Conservation (phyloP, 1,140 invertebrate genomes). For the Chrysoperla carnea region DNA sequence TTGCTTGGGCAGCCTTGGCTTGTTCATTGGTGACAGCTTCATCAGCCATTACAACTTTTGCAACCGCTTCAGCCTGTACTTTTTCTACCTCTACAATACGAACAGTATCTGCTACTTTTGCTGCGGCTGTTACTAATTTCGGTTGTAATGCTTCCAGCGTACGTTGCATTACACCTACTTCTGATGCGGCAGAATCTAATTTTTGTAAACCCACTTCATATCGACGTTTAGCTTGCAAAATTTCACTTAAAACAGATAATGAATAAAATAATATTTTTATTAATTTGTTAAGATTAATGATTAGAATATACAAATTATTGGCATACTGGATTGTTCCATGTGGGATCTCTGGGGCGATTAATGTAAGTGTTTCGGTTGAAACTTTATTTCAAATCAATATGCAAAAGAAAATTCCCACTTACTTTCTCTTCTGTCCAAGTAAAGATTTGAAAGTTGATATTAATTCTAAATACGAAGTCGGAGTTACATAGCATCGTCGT, state of each 20-base stretch:
- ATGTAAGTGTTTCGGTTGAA: too few species aligned
- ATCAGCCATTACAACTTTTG: slow-evolving; percentile 42
- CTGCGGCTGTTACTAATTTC: slow-evolving; percentile 66
- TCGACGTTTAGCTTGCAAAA: slow-evolving; percentile 43
- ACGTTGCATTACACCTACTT: slow-evolving; percentile 73
- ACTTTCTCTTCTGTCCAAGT: slow-evolving; percentile 53
- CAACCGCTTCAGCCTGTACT: slow-evolving; percentile 62
- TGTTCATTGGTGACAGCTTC: slow-evolving; percentile 45
- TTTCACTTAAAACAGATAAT: slow-evolving; percentile 28
- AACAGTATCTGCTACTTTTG: slow-evolving; percentile 65
- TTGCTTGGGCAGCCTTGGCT: slow-evolving; percentile 58
- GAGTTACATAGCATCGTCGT: slow-evolving; percentile 80
- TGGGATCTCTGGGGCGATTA: too few species aligned
- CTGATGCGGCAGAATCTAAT: slow-evolving; percentile 61
- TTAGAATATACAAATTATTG: too few species aligned
- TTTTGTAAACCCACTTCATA: slow-evolving; percentile 80
- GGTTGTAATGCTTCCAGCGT: slow-evolving; percentile 76
- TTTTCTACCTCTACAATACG: slow-evolving; percentile 66
- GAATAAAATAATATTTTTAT: background rate
- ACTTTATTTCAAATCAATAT: too few species aligned
- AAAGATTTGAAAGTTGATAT: slow-evolving; percentile 83
- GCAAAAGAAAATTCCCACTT: slow-evolving; percentile 8
- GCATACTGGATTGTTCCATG: too few species aligned
- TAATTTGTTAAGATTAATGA: too few species aligned
- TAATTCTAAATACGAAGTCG: slow-evolving; percentile 84